phyloP scores from a whole-genome alignment of 2,113 vertebrate species.

The Amia ocellicauda region DNA sequence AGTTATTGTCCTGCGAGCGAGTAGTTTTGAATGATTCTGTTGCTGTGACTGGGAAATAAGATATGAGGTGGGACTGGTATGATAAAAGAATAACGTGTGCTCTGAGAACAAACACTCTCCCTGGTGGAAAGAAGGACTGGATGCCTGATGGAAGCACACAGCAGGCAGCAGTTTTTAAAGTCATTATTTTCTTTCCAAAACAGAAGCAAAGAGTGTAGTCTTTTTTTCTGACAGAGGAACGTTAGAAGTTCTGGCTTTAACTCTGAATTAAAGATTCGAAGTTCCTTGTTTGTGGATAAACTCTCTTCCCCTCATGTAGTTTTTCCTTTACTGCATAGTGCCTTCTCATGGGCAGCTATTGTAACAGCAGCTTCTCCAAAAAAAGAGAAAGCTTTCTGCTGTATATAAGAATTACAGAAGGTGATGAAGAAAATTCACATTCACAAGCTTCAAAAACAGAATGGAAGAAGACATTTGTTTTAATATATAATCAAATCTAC shows the following conservation, averaged over 20 bases:
- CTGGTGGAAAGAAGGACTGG: neutral
- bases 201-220: no score
- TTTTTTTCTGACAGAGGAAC: conserved; percentile 6
- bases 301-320: neutral
- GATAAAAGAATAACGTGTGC: conserved; percentile 59
- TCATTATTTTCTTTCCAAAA: no score
- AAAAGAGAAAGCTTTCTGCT: no score
- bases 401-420: no score
- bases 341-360: conserved; percentile 22
- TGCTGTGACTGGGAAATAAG: conserved; percentile 66
- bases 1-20: conserved; percentile 69
- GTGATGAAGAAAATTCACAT: no score
- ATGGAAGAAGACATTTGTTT: no score
- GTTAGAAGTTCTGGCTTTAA: neutral
- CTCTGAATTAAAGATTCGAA: neutral
- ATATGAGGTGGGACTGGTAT: conserved; percentile 64
- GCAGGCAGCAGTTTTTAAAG: no score
- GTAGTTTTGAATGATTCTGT: conserved; percentile 65
- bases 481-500: no score
- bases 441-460: no score
- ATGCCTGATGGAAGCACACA: no score
- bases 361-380: conserved; percentile 19
- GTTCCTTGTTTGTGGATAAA: neutral
- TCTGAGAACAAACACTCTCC: conserved; percentile 44
- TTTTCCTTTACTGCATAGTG: neutral